phyloP scores from a whole-genome alignment of 2,888 invertebrate genomes.

The Sphinx pinastri region DNA sequence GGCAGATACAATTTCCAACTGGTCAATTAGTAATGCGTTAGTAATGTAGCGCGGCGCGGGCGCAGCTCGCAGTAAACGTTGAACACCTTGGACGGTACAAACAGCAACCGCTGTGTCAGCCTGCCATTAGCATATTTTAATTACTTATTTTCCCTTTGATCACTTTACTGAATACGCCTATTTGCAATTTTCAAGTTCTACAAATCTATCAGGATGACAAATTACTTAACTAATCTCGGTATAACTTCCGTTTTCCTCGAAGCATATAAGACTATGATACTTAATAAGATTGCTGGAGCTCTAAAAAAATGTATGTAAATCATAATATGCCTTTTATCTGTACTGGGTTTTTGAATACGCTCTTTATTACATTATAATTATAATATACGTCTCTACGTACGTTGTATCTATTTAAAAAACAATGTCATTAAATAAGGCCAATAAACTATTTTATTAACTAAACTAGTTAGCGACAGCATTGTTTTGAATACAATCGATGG shows the following conservation, averaged over 20 bases:
- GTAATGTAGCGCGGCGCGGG: constrained; percentile 45
- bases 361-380: no score
- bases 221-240: no score
- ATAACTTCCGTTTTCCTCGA: no score
- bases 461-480: background rate
- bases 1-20: constrained; percentile 42
- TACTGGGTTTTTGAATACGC: background rate
- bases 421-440: no score
- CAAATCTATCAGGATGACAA: no score
- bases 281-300: no score
- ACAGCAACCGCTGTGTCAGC: background rate
- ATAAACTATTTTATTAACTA: no score
- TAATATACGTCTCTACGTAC: no score
- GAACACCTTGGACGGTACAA: constrained; percentile 35
- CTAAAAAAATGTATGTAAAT: no score
- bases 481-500: background rate
- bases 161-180: background rate
- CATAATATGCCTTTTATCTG: background rate
- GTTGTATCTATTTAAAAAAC: background rate
- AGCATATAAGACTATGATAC: no score
- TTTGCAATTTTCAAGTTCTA: no score
- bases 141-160: constrained; percentile 13
- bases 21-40: constrained; percentile 52
- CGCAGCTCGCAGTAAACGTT: constrained; percentile 34
- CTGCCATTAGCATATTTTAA: constrained; percentile 16